These are phyloP conservation scores for Ctena decussata DNA, from an alignment of 2,888 invertebrate genomes.

Conservation along the genomic window DNA sequence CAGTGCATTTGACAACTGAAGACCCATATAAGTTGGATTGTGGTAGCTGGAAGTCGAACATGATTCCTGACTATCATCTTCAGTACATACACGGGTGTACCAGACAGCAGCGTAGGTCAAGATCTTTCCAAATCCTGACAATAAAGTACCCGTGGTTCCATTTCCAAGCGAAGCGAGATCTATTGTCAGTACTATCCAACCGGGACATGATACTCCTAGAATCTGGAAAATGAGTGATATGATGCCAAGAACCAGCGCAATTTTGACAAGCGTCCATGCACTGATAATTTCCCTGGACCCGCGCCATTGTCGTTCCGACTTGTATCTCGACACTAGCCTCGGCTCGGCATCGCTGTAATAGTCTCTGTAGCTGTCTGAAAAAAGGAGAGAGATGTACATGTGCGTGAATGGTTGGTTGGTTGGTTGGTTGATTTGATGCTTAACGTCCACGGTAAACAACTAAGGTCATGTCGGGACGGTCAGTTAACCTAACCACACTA, in stretches of 20 bases:
- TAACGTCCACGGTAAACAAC: no score
- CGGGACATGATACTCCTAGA: slow-evolving; percentile 41
- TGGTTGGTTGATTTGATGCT: no score
- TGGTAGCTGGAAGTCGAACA: slow-evolving; percentile 16
- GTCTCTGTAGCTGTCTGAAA: not conserved
- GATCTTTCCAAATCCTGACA: slow-evolving; percentile 31
- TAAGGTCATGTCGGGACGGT: no score
- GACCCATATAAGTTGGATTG: slow-evolving; percentile 30
- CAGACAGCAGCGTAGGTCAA: slow-evolving; percentile 34
- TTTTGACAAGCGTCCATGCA: not conserved
- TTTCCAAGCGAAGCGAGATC: slow-evolving; percentile 24
- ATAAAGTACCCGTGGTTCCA: not conserved
- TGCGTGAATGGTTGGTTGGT: no score
- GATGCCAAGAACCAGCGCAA: not conserved
- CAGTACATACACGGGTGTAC: slow-evolving; percentile 42
- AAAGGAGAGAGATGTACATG: no score
- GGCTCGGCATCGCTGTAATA: not conserved
- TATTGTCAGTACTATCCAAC: slow-evolving; percentile 39
- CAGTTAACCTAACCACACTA: no score
- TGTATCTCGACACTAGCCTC: not conserved
- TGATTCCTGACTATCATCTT: not conserved
- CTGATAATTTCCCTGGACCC: not conserved
- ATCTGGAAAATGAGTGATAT: slow-evolving; percentile 34
- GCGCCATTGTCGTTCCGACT: not conserved
- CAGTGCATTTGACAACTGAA: slow-evolving; percentile 22